Conservation (phyloP, 2,797 vertebrate species). For the Alca torda region DNA sequence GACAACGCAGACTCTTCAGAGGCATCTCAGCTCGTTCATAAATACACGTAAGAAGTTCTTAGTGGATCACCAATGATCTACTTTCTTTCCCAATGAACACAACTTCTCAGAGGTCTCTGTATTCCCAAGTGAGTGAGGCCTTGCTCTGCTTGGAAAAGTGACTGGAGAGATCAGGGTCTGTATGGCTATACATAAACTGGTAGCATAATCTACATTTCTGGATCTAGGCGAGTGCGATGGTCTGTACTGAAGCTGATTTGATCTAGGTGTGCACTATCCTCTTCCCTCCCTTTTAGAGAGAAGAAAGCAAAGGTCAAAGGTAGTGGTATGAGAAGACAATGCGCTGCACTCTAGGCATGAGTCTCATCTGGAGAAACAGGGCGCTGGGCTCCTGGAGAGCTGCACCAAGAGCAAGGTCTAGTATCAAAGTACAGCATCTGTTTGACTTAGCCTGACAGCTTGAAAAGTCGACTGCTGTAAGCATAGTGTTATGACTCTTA, state of each 20-base stretch:
- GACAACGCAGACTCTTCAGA: background rate
- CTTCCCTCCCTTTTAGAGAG: background rate
- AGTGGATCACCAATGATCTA: background rate
- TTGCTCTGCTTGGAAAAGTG: background rate
- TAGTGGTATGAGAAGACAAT: background rate
- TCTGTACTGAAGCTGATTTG: background rate
- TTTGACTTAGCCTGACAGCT: background rate
- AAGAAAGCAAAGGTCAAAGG: background rate
- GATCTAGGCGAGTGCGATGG: background rate
- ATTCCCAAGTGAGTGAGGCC: background rate
- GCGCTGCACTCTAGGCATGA: background rate
- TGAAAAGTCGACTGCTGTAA: background rate
- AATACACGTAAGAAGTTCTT: background rate
- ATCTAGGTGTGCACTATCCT: background rate
- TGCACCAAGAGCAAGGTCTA: rapidly evolving
- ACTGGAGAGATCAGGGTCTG: background rate
- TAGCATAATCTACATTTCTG: background rate
- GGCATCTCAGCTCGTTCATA: background rate
- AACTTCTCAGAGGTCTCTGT: background rate
- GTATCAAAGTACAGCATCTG: background rate
- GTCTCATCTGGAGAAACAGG: background rate
- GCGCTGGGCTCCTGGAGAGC: background rate
- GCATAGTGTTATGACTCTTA: background rate
- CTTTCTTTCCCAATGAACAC: background rate
- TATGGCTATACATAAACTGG: background rate